Evolutionary conservation across 2,797 vertebrate genomes (phyloP).

Genomic region (Acanthopagrus latus): DNA sequence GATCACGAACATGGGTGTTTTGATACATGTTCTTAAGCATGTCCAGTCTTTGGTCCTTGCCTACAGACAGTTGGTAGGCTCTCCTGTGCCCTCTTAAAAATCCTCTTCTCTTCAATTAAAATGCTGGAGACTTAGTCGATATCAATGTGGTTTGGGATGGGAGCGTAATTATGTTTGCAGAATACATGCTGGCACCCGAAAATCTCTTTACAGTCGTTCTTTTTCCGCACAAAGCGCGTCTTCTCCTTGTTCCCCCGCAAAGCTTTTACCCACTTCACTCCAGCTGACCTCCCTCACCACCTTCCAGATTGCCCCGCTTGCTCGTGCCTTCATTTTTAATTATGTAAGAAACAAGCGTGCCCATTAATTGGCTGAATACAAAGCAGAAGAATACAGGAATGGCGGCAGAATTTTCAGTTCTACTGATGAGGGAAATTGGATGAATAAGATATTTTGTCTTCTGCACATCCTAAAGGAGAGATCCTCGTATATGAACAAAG

Average conservation of each 20-base stretch:
- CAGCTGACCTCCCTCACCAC: conserved; percentile 33
- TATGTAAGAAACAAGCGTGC: conserved; percentile 44
- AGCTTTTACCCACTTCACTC: conserved; percentile 23
- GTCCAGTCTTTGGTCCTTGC: conserved; percentile 27
- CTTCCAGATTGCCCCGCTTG: conserved; percentile 1
- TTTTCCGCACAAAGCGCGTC: conserved; percentile 13
- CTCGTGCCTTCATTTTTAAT: conserved; percentile 34
- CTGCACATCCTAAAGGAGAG: neutral
- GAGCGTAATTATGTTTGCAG: conserved; percentile 41
- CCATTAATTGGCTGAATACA: conserved; percentile 37
- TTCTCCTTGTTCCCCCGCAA: conserved; percentile 15
- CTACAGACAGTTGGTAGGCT: neutral
- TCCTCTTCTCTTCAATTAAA: conserved; percentile 12
- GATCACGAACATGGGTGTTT: neutral
- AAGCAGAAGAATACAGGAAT: conserved; percentile 5
- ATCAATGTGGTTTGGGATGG: conserved; percentile 10
- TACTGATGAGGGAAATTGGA: conserved; percentile 9
- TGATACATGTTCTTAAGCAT: conserved; percentile 19
- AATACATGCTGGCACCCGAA: conserved; percentile 18
- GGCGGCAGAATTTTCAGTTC: neutral
- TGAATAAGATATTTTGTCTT: conserved; percentile 26
- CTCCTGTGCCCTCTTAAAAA: conserved; percentile 1
- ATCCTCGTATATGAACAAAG: conserved; percentile 27
- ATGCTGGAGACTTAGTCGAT: conserved; percentile 21
- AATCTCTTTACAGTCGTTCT: conserved; percentile 38